Evolutionary conservation across 2,113 vertebrate genomes (phyloP).

Genomic region (Xenopus tropicalis): UCB_Xtro_10.0 CM004447.2:8632001-8632500

Average conservation of each 20-base stretch:
- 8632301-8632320: no score
- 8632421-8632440: no score
- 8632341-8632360: no score
- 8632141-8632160: conserved; percentile 47
- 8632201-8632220: conserved; percentile 48
- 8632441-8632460: no score
- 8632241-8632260: conserved; percentile 34
- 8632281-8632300: no score
- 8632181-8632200: conserved; percentile 49
- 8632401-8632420: no score
- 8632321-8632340: no score
- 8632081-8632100: conserved; percentile 33
- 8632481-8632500: no score
- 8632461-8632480: no score
- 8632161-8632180: conserved; percentile 42
- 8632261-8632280: no score
- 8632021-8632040: neutral
- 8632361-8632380: no score
- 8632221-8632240: conserved; percentile 47
- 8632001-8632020: neutral
- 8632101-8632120: conserved; percentile 54
- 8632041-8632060: conserved; percentile 46
- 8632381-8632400: no score
- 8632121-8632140: conserved; percentile 51
- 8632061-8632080: conserved; percentile 38